Evolutionary conservation across 2,888 invertebrate genomes (phyloP), one percentile per base, ranked within the genome.

Genomic region (Hypolimnas misippus): DNA sequence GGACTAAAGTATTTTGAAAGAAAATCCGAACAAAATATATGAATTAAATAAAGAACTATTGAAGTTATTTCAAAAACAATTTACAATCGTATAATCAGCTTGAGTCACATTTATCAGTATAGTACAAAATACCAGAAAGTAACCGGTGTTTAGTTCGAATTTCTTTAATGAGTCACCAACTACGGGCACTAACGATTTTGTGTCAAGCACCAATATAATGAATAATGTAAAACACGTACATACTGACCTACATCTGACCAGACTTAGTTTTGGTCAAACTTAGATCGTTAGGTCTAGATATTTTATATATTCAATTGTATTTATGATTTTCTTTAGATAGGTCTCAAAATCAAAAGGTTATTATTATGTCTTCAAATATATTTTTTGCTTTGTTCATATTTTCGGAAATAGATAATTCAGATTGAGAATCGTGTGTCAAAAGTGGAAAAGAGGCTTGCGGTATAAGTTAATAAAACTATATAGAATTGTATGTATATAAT

Each of bases 151-250:
- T 67, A 67, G 63, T 65, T 68, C 65, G 70, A 69, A 73, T 74
- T 74, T 88, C 83, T 89, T 86, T 86, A 89, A 91, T 90, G 91
- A 90, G 83, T 89, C 89, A 90, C 79, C 63, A 49, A 62, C 29
- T 25, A 40, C 35, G 67, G 70, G 72, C 63, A 73, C 76, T 87
- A 89, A 87, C 86, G 86, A 89, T 87, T 89, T 89, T 87, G 82
- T 81, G 82, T 87, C 85, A 86, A 78, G 76, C 70, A 81, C 84
- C 84, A 84, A 86, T 87, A 75, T 68, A 78, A 86, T 89, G 87
- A 89, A 89, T 90, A 87, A 89, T 90, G 84, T 79, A 87, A 77
- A 76, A 72, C 79, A 77, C 78, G 79, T 77, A 79, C 66, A 73
- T 75, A 76, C 71, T 79, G 86, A 79, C 86, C 89, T 78, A 89